Conservation (phyloP, 2,113 vertebrate species). For the Tauraco erythrolophus region DNA sequence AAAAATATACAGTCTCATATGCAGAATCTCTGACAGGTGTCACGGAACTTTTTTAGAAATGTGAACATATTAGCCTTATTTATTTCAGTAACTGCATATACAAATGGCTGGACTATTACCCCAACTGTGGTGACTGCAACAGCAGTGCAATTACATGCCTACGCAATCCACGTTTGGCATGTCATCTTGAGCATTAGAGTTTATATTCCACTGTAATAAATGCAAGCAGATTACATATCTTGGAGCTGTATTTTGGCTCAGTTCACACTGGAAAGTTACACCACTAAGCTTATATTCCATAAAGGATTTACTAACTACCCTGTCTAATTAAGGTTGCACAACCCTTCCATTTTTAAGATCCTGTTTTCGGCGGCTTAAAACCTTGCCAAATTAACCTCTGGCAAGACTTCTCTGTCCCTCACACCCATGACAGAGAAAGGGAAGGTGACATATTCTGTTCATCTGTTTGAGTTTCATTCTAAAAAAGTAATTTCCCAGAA, state of each 20-base stretch:
- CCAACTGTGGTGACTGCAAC: not conserved
- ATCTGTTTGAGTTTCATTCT: not conserved
- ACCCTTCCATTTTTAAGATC: constrained; percentile 1
- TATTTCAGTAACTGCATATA: not conserved
- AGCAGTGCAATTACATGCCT: not conserved
- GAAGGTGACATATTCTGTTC: not conserved
- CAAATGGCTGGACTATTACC: not conserved
- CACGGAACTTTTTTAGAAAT: not conserved
- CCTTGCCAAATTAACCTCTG: constrained; percentile 9
- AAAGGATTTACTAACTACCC: not conserved
- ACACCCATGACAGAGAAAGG: not conserved
- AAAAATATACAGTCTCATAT: not conserved
- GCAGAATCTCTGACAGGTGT: not conserved
- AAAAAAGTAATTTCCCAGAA: not conserved
- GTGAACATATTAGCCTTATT: not conserved
- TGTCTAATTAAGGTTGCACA: constrained; percentile 22
- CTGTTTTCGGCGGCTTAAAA: not conserved
- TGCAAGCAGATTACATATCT: not conserved
- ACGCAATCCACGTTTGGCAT: rapidly evolving
- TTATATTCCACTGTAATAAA: not conserved
- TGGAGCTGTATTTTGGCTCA: constrained; percentile 8
- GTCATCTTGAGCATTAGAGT: not conserved
- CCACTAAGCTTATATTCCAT: not conserved
- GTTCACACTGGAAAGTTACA: not conserved
- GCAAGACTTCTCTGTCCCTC: not conserved